These are phyloP conservation scores for Prunella fulvescens DNA, from an alignment of 2,113 vertebrate species.

Conservation along the genomic window DNA sequence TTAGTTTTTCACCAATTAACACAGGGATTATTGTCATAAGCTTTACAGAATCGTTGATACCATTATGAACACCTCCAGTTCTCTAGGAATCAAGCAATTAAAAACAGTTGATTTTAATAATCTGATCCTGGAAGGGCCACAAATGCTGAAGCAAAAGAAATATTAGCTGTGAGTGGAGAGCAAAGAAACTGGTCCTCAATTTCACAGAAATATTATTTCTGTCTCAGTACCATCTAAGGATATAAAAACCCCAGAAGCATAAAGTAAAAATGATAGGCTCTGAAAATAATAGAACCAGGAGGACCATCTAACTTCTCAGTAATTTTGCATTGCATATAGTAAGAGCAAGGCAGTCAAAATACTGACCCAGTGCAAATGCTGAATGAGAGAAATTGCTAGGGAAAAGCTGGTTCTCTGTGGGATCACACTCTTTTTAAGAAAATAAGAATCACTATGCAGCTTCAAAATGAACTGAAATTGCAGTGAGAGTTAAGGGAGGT, in stretches of 20 bases:
- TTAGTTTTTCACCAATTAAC: neutral
- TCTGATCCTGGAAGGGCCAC: neutral
- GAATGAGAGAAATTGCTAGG: neutral
- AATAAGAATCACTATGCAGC: neutral
- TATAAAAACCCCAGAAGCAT: neutral
- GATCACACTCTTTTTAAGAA: neutral
- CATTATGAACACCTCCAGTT: neutral
- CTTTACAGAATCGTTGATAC: neutral
- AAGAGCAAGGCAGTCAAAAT: neutral
- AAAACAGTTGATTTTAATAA: neutral
- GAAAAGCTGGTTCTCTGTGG: neutral
- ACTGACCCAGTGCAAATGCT: neutral
- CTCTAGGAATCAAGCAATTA: neutral
- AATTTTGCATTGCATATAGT: neutral
- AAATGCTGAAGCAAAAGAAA: neutral
- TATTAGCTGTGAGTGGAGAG: neutral
- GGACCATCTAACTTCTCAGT: neutral
- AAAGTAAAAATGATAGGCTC: neutral
- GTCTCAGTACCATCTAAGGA: neutral
- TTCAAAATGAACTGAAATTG: neutral
- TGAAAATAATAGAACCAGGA: neutral
- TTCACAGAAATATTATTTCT: neutral
- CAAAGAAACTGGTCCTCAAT: neutral
- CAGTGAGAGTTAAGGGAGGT: neutral
- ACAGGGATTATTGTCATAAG: neutral